Evolutionary conservation across 2,113 vertebrate species (phyloP).

Genomic region (Recurvirostra avosetta): DNA sequence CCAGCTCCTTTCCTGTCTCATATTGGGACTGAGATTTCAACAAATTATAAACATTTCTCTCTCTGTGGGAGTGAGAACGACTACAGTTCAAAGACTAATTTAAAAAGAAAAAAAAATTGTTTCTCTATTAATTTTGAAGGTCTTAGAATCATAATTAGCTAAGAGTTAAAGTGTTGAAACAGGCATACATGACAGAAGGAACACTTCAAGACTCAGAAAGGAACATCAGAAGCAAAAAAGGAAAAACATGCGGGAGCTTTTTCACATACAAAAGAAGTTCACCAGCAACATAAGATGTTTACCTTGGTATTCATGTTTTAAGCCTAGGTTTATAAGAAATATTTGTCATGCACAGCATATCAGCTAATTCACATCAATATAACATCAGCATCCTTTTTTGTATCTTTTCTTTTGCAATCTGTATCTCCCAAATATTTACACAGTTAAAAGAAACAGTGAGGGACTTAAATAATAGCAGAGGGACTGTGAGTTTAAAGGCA

Average conservation of each 20-base stretch:
- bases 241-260: neutral
- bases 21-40: neutral
- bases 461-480: neutral
- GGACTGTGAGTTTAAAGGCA: neutral
- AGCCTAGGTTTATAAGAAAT: slow-evolving; percentile 21
- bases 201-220: neutral
- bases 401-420: neutral
- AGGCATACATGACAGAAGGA: neutral
- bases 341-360: slow-evolving; percentile 3
- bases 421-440: neutral
- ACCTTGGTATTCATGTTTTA: slow-evolving; percentile 43
- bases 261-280: neutral
- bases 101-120: neutral
- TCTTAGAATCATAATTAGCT: neutral
- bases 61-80: neutral
- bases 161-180: neutral
- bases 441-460: neutral
- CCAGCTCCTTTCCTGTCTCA: neutral
- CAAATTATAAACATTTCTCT: neutral
- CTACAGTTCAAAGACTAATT: neutral
- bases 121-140: neutral
- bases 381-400: neutral
- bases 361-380: neutral
- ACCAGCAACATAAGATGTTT: slow-evolving; percentile 38
- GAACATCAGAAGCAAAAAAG: neutral